Percentiles rank a stretch among this genome's conserved stretches.
Conservation (phyloP, 2,113 vertebrate species). For the Electrona antarctica region DNA sequence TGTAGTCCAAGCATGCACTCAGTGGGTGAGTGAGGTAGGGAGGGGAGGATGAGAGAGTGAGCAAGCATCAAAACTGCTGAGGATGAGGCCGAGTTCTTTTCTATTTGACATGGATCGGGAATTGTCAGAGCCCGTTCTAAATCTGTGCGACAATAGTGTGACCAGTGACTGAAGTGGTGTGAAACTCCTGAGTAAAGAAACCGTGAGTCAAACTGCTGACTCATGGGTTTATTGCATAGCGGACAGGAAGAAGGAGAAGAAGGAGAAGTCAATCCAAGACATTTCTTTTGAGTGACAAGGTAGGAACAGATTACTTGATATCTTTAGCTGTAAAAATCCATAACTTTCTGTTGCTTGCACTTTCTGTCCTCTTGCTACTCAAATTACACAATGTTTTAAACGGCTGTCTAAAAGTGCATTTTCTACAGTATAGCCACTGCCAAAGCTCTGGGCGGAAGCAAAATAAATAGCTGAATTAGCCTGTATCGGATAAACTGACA, state of each 20-base stretch:
- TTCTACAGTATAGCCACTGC: too few species aligned
- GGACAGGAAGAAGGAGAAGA: not conserved
- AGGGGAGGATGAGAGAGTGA: not conserved
- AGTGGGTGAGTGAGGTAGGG: conserved; percentile 34
- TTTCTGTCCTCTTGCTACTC: too few species aligned
- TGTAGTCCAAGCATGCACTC: conserved; percentile 35
- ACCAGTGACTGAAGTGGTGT: not conserved
- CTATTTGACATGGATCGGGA: not conserved
- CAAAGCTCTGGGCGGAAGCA: too few species aligned
- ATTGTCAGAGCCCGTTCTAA: not conserved
- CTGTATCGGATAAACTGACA: too few species aligned
- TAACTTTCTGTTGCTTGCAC: not conserved
- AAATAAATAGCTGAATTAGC: too few species aligned
- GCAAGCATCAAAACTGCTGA: not conserved
- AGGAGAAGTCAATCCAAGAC: not conserved
- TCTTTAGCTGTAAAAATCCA: not conserved
- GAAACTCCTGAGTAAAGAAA: conserved; percentile 1
- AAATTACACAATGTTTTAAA: too few species aligned
- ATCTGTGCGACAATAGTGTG: not conserved
- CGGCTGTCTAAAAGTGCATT: not conserved
- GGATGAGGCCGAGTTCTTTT: not conserved
- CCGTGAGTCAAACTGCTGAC: not conserved
- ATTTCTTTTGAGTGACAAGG: not conserved
- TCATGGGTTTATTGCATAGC: conserved; percentile 6
- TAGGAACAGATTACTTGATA: not conserved